These are phyloP conservation scores for Philaethria dido DNA, from an alignment of 2,888 invertebrate genomes.

Conservation along the genomic window DNA sequence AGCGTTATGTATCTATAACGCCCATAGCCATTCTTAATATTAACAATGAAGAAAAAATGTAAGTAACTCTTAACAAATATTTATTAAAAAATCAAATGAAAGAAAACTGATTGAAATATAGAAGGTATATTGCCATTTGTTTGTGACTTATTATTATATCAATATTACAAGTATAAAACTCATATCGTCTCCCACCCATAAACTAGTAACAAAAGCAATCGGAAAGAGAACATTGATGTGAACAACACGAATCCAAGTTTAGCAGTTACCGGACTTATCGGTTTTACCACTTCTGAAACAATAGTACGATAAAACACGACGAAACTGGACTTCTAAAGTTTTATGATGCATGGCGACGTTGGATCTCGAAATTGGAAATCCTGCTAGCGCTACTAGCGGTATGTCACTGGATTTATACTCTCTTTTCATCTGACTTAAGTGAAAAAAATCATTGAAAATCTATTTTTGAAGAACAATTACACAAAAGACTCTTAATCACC, in stretches of 20 bases:
- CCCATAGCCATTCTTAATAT: no score
- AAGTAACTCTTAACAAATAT: no score
- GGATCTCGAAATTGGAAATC: conserved; percentile 24
- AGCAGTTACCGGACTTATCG: conserved; percentile 54
- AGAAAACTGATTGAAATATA: no score
- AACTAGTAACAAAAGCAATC: conserved; percentile 72
- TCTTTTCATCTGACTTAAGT: background rate
- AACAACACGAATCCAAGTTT: conserved; percentile 57
- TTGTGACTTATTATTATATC: conserved; percentile 4
- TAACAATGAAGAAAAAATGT: no score
- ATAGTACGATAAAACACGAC: conserved; percentile 44
- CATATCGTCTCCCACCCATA: conserved; percentile 42
- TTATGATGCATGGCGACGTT: conserved; percentile 33
- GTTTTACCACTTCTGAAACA: conserved; percentile 46
- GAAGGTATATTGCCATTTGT: background rate
- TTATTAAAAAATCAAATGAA: no score
- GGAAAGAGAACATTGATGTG: conserved; percentile 55
- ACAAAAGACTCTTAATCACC: background rate
- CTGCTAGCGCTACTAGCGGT: conserved; percentile 9
- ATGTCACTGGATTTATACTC: conserved; percentile 11
- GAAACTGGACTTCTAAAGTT: conserved; percentile 36
- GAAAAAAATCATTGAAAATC: background rate
- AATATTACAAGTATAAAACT: conserved; percentile 6
- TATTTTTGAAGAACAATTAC: conserved; percentile 3
- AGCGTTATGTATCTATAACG: no score